phyloP scores from a whole-genome alignment of 2,113 vertebrate species.

The Taxidea taxus region DNA sequence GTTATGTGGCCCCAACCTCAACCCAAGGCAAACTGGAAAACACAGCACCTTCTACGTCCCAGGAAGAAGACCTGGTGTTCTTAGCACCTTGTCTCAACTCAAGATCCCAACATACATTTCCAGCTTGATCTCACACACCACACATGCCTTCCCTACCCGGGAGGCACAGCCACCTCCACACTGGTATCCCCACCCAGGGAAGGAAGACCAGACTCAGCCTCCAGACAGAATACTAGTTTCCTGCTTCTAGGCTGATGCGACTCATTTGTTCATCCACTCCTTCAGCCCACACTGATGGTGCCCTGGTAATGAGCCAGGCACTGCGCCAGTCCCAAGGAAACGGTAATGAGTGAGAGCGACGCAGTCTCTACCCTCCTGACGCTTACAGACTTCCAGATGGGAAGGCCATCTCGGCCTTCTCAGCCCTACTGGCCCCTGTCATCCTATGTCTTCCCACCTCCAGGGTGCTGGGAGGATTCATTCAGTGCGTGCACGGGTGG shows the following conservation, averaged over 20 bases:
- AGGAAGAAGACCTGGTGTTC: not conserved
- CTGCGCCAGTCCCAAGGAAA: not conserved
- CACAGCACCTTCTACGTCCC: not conserved
- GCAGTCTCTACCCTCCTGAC: not conserved
- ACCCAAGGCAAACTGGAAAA: not conserved
- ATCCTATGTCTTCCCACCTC: not conserved
- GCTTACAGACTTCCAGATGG: not conserved
- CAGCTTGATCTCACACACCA: not conserved
- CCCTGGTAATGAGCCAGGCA: not conserved
- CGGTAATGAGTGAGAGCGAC: not conserved
- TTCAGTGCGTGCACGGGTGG: not conserved
- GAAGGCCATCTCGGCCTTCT: not conserved
- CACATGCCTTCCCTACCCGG: not conserved
- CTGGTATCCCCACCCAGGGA: not conserved
- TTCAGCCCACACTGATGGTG: not conserved
- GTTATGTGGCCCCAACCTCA: not conserved
- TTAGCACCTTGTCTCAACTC: not conserved
- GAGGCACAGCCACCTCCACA: not conserved
- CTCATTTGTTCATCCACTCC: not conserved
- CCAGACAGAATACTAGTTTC: not conserved
- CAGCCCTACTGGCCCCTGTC: not conserved
- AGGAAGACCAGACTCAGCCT: not conserved
- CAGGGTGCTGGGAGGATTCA: not conserved
- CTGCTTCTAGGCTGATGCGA: not conserved
- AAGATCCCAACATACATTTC: not conserved